Evolutionary conservation across 2,888 invertebrate genomes (phyloP), one percentile per base, ranked within the genome.

Genomic region (Chymomyza caudatula): DNA sequence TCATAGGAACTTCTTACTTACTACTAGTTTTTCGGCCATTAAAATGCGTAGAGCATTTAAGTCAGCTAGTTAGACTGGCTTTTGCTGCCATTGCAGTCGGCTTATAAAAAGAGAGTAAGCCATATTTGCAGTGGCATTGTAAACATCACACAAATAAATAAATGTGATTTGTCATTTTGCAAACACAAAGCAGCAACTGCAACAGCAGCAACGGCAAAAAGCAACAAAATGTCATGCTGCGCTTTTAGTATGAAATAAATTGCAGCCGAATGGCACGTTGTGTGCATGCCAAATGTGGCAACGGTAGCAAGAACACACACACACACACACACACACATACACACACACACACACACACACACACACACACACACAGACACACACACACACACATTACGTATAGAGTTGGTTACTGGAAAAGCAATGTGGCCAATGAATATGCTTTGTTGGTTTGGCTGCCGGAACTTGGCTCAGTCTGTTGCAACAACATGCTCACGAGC

Each of bases 111-210:
- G 44, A 37, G 29, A 37, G 29, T 37, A 37, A 37, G 29, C 29
- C 29, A 37, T 20, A 51, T 22, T 51, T 51, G 51, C 51, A 20
- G 51, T 51, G 17, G 55, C 58, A 57, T 57, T 63, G 56, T 49
- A 55, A 62, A 60, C 66, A 70, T 51, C 23, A 51, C 22, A 55
- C 73, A 85, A 82, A 85, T 77, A 84, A 85, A 85, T 84, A 86
- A 84, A 84, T 86, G 83, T 80, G 85, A 84, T 84, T 86, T 84
- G 87, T 86, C 84, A 85, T 84, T 78, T 85, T 71, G 67, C 74
- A 85, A 86, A 78, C 84, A 85, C 72, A 71, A 69, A 79, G 71
- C 37, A 75, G 59, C 17, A 42, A 61, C 17, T 47, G 65, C 62
- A 71, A 57, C 54, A 59, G 63, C 53, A 65, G 22, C 53, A 22